Base-by-base conservation (phyloP, 1,140 invertebrate species). In the Colletes latitarsis region DNA sequence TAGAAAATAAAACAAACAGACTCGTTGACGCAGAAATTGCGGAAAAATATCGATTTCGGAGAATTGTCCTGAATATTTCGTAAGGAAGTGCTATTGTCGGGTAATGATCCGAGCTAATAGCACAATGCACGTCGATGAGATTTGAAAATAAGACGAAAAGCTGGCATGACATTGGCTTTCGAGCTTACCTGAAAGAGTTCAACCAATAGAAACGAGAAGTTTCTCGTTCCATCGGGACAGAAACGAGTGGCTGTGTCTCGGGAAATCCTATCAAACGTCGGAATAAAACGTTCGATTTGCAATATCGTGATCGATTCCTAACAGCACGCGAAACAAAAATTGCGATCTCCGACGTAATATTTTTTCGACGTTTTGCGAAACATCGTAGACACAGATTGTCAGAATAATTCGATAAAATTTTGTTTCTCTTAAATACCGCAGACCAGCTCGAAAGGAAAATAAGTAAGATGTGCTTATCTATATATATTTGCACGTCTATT, bases 161-260 rank as follows among this genome's bases (percentile, higher is more conserved):
- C 43, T 52, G 53, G 21, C 21, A 52, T 17, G 21, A 52, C 55
- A 70, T 41, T 52, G 19, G 43, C 14, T 19, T 21, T 43, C 21
- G 39, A 14, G 66, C 19, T 60, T 70, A 3, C 9, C 14, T 17
- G 12, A 14, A 30, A 68, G 63, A 49, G 21, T 57, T 69, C 67
- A 53, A 15, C 55, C 8, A 12, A 70, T 49, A 21, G 52, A 3
- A 9, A 43, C 63, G 15, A 17, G 43, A 58, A 76, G 14, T 57
- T 41, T 41, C 55, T 6, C 8, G 15, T 15, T 58, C 63, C 74
- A 46, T n/a, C 14, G 55, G 43, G 41, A 70, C 17, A 70, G 60
- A 70, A 70, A 57, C 55, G 66, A 60, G 55, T 17, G 21, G 43
- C 8, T 41, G 74, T 69, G 53, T 39, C 66, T 60, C 43, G 75